Conservation (phyloP, 2,113 vertebrate species). For the Anolis carolinensis region DNA sequence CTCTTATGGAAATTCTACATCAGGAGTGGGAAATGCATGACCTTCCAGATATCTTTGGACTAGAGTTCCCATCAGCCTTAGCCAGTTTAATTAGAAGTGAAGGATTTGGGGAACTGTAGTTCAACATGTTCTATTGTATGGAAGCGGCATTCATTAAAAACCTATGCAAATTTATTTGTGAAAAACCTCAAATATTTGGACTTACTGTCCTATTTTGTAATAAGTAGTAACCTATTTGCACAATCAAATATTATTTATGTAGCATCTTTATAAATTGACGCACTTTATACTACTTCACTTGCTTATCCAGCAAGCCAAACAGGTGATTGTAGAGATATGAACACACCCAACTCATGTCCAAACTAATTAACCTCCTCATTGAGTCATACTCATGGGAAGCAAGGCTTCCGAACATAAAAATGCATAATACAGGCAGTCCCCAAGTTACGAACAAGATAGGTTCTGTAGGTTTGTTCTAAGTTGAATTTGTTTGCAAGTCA, state of each 20-base stretch:
- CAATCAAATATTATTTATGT: neutral
- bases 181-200: neutral
- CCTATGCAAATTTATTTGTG: neutral
- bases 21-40: too few relatives aligned
- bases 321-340: too few relatives aligned
- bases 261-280: neutral
- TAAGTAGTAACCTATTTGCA: neutral
- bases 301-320: too few relatives aligned
- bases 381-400: neutral
- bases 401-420: neutral
- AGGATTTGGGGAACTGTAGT: too few relatives aligned
- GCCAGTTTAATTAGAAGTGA: too few relatives aligned
- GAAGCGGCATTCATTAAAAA: too few relatives aligned
- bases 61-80: too few relatives aligned
- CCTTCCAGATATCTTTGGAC: too few relatives aligned
- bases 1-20: too few relatives aligned
- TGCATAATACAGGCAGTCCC: neutral
- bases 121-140: neutral
- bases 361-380: neutral
- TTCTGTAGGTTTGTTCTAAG: too few relatives aligned
- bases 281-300: neutral
- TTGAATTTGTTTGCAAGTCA: too few relatives aligned
- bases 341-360: neutral
- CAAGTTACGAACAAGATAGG: too few relatives aligned
- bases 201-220: neutral